phyloP scores from a whole-genome alignment of 2,888 invertebrate species.

The Drosophila limbata region DNA sequence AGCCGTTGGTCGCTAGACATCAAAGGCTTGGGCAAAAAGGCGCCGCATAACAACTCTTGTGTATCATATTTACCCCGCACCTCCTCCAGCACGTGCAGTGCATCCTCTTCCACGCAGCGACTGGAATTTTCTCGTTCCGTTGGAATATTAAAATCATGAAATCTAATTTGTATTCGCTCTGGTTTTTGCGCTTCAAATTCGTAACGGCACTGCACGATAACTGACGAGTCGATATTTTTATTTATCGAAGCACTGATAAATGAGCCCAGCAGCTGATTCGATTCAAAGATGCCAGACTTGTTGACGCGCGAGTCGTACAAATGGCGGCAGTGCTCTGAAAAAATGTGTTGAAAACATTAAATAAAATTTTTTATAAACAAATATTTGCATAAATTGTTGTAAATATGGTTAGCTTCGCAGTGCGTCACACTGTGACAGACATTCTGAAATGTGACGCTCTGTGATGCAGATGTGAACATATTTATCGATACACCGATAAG shows the following conservation, averaged over 20 bases:
- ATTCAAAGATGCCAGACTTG: constrained; percentile 93
- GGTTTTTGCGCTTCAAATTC: constrained; percentile 95
- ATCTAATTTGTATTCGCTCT: constrained; percentile 88
- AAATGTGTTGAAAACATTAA: neutral
- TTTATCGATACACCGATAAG: constrained; percentile 86
- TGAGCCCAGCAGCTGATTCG: constrained; percentile 92
- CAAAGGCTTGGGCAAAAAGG: constrained; percentile 91
- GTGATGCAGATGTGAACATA: neutral
- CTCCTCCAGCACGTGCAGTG: constrained; percentile 88
- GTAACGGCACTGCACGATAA: constrained; percentile 89
- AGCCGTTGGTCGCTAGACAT: constrained; percentile 97
- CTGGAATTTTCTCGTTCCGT: constrained; percentile 79
- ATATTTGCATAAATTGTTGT: no score
- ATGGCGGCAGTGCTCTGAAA: constrained; percentile 90
- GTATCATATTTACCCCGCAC: constrained; percentile 94
- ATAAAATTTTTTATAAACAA: neutral
- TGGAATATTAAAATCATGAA: constrained; percentile 84
- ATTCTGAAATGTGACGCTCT: no score
- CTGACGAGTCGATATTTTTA: constrained; percentile 86
- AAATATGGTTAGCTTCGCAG: no score
- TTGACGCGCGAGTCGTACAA: constrained; percentile 91
- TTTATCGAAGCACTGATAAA: constrained; percentile 86
- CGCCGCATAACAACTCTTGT: constrained; percentile 95
- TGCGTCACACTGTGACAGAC: no score
- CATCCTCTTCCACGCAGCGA: constrained; percentile 81